Conservation (phyloP, 1,140 invertebrate species). For the Araneus ventricosus region DNA sequence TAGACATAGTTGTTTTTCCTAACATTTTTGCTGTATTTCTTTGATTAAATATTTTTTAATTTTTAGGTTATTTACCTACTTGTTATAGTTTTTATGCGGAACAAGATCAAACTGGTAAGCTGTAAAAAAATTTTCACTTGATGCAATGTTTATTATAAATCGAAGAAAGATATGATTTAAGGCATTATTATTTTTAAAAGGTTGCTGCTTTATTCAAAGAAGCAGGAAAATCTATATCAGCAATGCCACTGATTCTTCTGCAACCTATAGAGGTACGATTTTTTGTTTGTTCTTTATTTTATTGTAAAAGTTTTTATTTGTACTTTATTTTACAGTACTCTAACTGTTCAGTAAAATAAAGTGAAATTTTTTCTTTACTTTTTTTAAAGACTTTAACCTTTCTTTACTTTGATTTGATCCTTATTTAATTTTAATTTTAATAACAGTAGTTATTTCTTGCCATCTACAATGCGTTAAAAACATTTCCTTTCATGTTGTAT, state of each 20-base stretch:
- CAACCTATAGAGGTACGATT: constrained; percentile 85
- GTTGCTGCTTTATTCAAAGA: constrained; percentile 83
- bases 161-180: not conserved
- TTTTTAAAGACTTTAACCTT: too few species aligned
- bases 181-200: not conserved
- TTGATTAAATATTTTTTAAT: not conserved
- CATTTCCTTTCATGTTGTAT: too few species aligned
- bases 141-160: not conserved
- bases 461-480: too few species aligned
- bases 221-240: constrained; percentile 86
- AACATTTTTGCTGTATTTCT: not conserved
- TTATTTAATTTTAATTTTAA: too few species aligned
- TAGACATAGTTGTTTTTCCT: too few species aligned
- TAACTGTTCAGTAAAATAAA: not conserved
- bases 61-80: constrained; percentile 58
- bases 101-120: constrained; percentile 60
- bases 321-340: not conserved
- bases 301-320: not conserved
- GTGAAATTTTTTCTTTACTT: not conserved
- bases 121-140: not conserved
- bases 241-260: constrained; percentile 87
- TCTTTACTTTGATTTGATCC: too few species aligned
- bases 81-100: constrained; percentile 51
- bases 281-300: not conserved
- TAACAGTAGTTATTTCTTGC: too few species aligned